Base-by-base conservation (phyloP, 2,888 invertebrate species). In the Corythucha ciliata region DNA sequence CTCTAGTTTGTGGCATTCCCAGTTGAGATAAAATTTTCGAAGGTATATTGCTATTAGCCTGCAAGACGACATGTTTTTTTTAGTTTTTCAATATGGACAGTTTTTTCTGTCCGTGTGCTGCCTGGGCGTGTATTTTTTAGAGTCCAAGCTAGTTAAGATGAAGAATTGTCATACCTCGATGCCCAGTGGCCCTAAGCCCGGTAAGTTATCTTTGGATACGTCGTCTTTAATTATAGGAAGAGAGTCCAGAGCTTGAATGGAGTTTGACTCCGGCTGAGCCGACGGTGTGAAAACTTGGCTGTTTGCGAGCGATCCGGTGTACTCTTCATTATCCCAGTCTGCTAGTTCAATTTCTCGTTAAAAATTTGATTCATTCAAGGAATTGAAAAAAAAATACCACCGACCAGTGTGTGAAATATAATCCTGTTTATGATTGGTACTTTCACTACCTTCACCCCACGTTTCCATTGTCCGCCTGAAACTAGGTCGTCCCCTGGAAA, bases 241-340 rank as follows among this genome's bases (percentile, higher is more conserved):
- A 5, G 40, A 29, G 33, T 16, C 42, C 8, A 41, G 25, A 3
- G 33, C 41, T 24, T 41, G 49, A 3, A 32, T 16, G 3, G 22
- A 22, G 10, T 32, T 33, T 16, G 54, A 33, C 21, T 50, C 36
- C 22, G 25, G 22, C 5, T 36, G 49, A 32, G 45, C 50, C 52
- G 58, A 58, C 10, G 86, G 81, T 34, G 86, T 86, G 66, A 88
- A 88, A 52, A 94, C 92, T 74, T 93, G 93, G 41, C 89, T 90
- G 68, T 94, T 93, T 58, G 89, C 85, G 55, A 93, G 75, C 61
- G 90, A 91, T 48, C 93, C 93, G 33, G 90, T 89, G 76, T 93
- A 94, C 68, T 93, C 93, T 69, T 93, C 92, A 65, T 81, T 86
- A 70, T 86, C 89, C 89, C 84, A 90, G 69, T 85, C 86, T 66